phyloP scores from a whole-genome alignment of 2,113 vertebrate species.

The Illadopsis cleaveri region DNA sequence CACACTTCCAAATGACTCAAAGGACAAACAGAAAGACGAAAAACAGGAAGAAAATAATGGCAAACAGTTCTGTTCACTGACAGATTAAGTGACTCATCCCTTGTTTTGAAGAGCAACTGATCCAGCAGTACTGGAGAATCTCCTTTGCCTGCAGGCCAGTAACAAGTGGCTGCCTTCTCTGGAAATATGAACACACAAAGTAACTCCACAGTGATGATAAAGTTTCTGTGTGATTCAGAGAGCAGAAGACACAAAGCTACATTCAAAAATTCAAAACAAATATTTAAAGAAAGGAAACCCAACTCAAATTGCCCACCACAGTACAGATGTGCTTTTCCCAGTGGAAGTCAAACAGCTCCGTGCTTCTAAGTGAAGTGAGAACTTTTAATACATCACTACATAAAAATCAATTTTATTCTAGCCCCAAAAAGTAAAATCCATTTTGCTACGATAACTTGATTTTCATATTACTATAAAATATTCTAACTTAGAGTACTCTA shows the following conservation, averaged over 20 bases:
- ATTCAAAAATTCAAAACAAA: neutral
- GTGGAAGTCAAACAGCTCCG: neutral
- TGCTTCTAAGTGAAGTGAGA: neutral
- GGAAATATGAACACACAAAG: neutral
- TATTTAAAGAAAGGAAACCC: neutral
- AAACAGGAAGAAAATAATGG: neutral
- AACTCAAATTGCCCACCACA: neutral
- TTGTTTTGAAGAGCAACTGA: neutral
- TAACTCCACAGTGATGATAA: neutral
- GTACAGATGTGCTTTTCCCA: neutral
- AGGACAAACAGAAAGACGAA: neutral
- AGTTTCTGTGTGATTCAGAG: neutral
- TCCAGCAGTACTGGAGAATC: neutral
- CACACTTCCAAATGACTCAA: neutral
- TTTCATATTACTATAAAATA: neutral
- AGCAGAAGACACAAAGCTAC: neutral
- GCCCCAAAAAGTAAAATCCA: constrained; percentile 1
- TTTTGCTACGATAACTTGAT: neutral
- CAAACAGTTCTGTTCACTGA: neutral
- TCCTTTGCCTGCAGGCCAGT: neutral
- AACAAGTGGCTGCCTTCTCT: neutral
- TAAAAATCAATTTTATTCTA: constrained; percentile 35
- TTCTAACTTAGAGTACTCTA: neutral
- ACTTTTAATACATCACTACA: neutral
- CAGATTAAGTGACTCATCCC: neutral